Conservation (phyloP, 2,888 invertebrate species). For the Hypsopygia costalis region DNA sequence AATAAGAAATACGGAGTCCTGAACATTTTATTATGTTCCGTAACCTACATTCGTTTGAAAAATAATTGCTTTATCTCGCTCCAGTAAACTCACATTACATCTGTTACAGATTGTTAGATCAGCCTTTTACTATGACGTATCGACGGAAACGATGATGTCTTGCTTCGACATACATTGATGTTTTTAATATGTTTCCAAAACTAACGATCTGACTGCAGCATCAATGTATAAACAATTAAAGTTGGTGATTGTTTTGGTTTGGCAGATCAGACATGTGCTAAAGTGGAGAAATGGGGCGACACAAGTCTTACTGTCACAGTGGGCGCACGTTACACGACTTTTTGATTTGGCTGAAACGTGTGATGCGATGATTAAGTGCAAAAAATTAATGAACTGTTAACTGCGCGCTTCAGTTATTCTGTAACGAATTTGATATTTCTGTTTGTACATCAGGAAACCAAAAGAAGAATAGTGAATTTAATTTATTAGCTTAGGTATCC, state of each 20-base stretch:
- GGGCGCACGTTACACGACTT: not conserved
- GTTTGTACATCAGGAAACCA: no score
- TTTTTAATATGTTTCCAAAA: no score
- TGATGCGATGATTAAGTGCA: not conserved
- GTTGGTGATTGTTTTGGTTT: no score
- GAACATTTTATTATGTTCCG: slow-evolving; percentile 38
- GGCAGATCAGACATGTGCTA: not conserved
- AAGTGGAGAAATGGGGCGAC: not conserved
- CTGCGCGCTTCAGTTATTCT: not conserved
- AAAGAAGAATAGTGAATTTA: no score
- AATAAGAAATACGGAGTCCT: slow-evolving; percentile 11
- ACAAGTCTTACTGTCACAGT: not conserved
- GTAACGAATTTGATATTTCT: no score
- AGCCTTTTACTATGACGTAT: slow-evolving; percentile 24
- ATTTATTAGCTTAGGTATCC: no score
- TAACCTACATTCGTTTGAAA: slow-evolving; percentile 43
- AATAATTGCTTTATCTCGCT: slow-evolving; percentile 39
- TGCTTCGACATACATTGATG: not conserved
- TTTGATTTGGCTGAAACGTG: not conserved
- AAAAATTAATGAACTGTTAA: not conserved
- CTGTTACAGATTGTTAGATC: slow-evolving; percentile 56
- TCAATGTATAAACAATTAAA: no score
- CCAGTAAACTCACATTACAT: slow-evolving; percentile 49
- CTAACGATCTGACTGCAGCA: no score
- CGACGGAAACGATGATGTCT: not conserved